A percentile compares a stretch with the other conserved stretches of the same genome.
Evolutionary conservation across 2,113 vertebrate species (phyloP).

Genomic region (Brachyistius frenatus): DNA sequence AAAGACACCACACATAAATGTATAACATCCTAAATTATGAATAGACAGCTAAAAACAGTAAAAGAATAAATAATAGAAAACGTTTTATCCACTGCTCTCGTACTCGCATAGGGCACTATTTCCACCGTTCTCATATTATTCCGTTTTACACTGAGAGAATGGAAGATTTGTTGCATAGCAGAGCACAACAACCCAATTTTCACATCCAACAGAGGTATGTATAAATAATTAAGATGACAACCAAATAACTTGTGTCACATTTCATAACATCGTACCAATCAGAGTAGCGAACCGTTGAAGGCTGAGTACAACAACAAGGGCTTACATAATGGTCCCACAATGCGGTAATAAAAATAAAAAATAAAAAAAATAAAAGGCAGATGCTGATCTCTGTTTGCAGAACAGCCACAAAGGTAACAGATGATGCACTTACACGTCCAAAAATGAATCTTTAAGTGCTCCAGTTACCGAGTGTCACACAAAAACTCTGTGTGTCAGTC

Average conservation of each 20-base stretch:
- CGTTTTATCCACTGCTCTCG: constrained; percentile 33
- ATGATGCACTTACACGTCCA: constrained; percentile 36
- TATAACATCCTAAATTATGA: constrained; percentile 68
- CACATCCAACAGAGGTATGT: constrained; percentile 57
- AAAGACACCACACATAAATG: constrained; percentile 59
- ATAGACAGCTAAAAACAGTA: constrained; percentile 51
- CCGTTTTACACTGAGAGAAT: constrained; percentile 59
- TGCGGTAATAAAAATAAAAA: not conserved
- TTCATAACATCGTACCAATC: constrained; percentile 58
- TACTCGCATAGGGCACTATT: constrained; percentile 38
- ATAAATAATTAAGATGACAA: constrained; percentile 77
- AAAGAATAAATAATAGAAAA: constrained; percentile 73
- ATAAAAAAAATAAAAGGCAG: constrained; percentile 6
- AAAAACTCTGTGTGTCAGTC: constrained; percentile 28
- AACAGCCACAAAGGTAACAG: constrained; percentile 34
- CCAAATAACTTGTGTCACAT: constrained; percentile 70
- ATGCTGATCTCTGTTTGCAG: constrained; percentile 52
- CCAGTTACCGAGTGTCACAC: constrained; percentile 27
- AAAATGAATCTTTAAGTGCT: constrained; percentile 54
- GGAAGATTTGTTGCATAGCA: constrained; percentile 50
- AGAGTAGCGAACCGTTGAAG: constrained; percentile 17
- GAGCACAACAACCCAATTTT: constrained; percentile 72
- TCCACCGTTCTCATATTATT: constrained; percentile 51
- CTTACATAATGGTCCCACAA: constrained; percentile 59
- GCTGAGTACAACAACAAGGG: constrained; percentile 4